Percentiles rank a stretch among this genome's conserved stretches.
Evolutionary conservation across 2,113 vertebrate species (phyloP).

Genomic region (Cyrtonyx montezumae): DNA sequence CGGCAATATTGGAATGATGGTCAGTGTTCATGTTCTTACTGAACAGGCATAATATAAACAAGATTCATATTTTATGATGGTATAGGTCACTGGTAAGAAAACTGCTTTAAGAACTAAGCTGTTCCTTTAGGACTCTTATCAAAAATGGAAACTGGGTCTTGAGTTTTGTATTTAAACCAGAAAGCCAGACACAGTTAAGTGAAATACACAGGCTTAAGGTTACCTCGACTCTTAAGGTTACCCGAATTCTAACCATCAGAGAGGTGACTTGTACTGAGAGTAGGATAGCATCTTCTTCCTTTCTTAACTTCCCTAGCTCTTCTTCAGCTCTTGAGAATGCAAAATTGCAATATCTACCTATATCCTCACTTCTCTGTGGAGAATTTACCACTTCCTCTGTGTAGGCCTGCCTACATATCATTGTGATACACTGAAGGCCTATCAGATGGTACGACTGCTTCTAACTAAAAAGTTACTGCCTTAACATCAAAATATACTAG

Average conservation of each 20-base stretch:
- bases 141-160: not conserved
- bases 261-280: not conserved
- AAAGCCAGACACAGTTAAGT: not conserved
- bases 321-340: not conserved
- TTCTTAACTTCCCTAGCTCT: not conserved
- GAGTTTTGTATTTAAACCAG: not conserved
- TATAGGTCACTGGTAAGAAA: not conserved
- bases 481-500: not conserved
- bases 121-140: not conserved
- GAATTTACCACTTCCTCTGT: too few species aligned
- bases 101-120: not conserved
- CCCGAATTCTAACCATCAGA: not conserved
- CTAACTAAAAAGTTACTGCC: not conserved
- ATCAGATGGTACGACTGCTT: not conserved
- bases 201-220: not conserved
- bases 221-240: not conserved
- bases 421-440: not conserved
- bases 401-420: not conserved
- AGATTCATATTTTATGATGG: not conserved
- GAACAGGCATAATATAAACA: not conserved
- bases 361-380: not conserved
- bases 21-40: not conserved
- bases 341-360: not conserved
- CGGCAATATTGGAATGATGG: not conserved
- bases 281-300: not conserved